Conservation (phyloP, 1,140 invertebrate species). For the Saccostrea cuccullata region DNA sequence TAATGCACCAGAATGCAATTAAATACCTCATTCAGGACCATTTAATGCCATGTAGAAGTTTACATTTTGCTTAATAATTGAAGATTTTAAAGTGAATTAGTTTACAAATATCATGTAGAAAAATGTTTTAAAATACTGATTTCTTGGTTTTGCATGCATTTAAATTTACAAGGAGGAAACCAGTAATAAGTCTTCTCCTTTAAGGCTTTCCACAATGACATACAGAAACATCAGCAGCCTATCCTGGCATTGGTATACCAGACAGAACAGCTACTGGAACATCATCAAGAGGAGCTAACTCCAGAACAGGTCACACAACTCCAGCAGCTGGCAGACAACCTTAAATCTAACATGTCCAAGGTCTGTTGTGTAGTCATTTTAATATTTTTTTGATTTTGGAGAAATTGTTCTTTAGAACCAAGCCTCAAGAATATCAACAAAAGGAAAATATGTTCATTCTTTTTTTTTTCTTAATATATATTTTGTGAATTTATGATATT, state of each 20-base stretch:
- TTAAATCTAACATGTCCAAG: conserved; percentile 86
- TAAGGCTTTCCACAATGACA: conserved; percentile 93
- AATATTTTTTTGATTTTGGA: too few relatives aligned
- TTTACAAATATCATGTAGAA: too few relatives aligned
- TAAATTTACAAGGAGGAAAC: too few relatives aligned
- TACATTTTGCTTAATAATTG: too few relatives aligned
- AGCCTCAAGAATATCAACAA: not conserved
- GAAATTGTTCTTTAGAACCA: not conserved
- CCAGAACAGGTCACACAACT: conserved; percentile 92
- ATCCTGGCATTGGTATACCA: conserved; percentile 93
- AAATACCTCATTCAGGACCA: too few relatives aligned
- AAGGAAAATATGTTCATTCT: not conserved
- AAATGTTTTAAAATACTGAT: too few relatives aligned
- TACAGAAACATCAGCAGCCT: conserved; percentile 91
- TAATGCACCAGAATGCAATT: too few relatives aligned
- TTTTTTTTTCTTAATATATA: not conserved
- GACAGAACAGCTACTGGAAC: conserved; percentile 92
- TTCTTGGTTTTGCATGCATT: too few relatives aligned
- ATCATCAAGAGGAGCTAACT: conserved; percentile 92
- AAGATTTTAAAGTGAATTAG: too few relatives aligned
- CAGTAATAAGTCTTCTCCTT: conserved; percentile 43
- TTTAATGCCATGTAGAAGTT: too few relatives aligned
- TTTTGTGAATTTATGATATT: not conserved
- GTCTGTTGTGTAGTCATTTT: not conserved
- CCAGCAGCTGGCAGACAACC: conserved; percentile 89